These are phyloP conservation scores for Holotrichia oblita DNA, from an alignment of 1,140 invertebrate genomes.

Conservation along the genomic window DNA sequence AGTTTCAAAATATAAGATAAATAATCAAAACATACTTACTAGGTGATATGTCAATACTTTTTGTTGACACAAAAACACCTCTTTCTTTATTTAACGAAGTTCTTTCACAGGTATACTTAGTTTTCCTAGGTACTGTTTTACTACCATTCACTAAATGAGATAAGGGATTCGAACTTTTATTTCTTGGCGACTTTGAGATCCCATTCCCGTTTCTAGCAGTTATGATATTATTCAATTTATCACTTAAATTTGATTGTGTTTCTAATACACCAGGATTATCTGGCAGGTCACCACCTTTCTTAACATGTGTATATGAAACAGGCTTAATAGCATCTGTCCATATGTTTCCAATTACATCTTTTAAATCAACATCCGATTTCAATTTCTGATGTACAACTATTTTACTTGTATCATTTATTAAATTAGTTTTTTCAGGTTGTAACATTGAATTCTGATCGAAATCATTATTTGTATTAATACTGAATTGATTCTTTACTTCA, in stretches of 20 bases:
- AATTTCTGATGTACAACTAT: constrained; percentile 44
- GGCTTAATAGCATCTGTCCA: constrained; percentile 52
- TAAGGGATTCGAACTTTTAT: constrained; percentile 55
- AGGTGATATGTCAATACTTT: constrained; percentile 29
- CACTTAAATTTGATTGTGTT: not conserved
- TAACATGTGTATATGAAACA: not conserved
- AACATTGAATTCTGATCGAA: constrained; percentile 59
- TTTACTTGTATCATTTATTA: constrained; percentile 53
- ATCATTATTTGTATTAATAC: constrained; percentile 58
- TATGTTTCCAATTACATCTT: constrained; percentile 58
- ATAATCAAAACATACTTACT: constrained; percentile 34
- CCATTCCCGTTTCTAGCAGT: not conserved
- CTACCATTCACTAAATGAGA: constrained; percentile 53
- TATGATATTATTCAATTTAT: not conserved
- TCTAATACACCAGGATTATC: not conserved
- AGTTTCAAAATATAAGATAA: not conserved
- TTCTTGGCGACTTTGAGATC: constrained; percentile 41
- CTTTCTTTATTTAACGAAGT: constrained; percentile 10
- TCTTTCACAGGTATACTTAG: constrained; percentile 38
- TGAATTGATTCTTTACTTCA: constrained; percentile 45
- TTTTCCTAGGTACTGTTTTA: constrained; percentile 45
- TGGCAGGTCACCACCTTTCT: not conserved
- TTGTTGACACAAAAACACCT: constrained; percentile 35
- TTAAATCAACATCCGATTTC: constrained; percentile 59
- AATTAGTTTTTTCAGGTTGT: constrained; percentile 56